Evolutionary conservation across 2,797 vertebrate genomes (phyloP), one percentile per base, ranked within the genome.

Genomic region (Falco novaeseelandiae): DNA sequence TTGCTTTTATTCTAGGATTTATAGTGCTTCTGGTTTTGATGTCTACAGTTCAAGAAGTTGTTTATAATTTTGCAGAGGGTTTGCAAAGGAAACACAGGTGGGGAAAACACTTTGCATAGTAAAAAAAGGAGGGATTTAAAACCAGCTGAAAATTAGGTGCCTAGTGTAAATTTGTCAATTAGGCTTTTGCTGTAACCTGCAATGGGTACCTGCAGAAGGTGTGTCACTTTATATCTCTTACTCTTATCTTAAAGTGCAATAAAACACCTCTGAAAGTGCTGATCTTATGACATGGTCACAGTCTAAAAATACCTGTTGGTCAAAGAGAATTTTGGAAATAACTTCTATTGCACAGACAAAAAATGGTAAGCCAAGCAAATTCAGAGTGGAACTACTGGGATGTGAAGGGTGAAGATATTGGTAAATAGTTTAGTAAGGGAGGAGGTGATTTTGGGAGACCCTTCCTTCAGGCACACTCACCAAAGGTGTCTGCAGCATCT

Each of bases 381-480:
- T 55, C 32, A 9, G 30, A 46, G 15, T 46, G 22, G 54, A 69
- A 40, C 29, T 59, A 21, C 13, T 15, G 40, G 12, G 32, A 34
- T 42, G 20, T 74, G 49, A 65, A 25, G 25, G 34, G 8, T n/a
- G 21, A 69, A 8, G 46, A 23, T 49, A 58, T 19, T 18, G 55
- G 12, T 4, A 73, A 78, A 55, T 6, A 18, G 3, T 32, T 77
- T 55, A 21, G 29, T 15, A 32, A 48, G 34, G 23, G 14, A 25
- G 8, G 6, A 9, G 32, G 15, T 12, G 14, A 29, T 20, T 8
- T 4, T 36, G 23, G 17, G 25, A 59, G 48, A 25, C 32, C 12
- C 6, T 2, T 8, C 0, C 14, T 55, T 19, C 80, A 42, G 32
- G 3, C 17, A 42, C 21, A 29, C 44, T 42, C 4, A 2, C 7